phyloP scores from a whole-genome alignment of 2,113 vertebrate genomes.

The Neomonachus schauinslandi region DNA sequence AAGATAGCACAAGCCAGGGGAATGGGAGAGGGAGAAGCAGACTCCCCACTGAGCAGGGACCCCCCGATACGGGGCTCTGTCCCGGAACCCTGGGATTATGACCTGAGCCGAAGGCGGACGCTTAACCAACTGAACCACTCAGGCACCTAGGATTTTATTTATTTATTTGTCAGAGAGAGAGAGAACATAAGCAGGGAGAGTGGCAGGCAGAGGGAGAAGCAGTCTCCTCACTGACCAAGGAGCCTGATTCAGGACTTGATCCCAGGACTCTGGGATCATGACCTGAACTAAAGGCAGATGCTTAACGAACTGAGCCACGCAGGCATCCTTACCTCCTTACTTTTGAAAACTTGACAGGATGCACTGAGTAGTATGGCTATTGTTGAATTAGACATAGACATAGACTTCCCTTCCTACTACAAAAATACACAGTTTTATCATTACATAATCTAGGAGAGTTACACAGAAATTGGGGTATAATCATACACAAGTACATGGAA shows the following conservation, averaged over 20 bases:
- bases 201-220: too few species aligned
- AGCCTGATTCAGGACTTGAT: not conserved
- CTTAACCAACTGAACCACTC: too few species aligned
- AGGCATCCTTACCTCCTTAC: not conserved
- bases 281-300: not conserved
- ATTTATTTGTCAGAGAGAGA: not conserved
- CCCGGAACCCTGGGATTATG: too few species aligned
- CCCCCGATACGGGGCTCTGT: too few species aligned
- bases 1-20: too few species aligned
- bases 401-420: not conserved
- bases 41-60: too few species aligned
- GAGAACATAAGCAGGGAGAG: not conserved
- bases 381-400: not conserved
- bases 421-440: not conserved
- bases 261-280: too few species aligned
- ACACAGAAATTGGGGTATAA: not conserved
- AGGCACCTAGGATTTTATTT: too few species aligned
- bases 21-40: too few species aligned
- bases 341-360: conserved; percentile 41
- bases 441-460: conserved; percentile 32
- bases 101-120: too few species aligned
- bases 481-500: not conserved
- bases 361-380: not conserved
- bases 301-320: not conserved
- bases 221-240: not conserved